A percentile compares a stretch with the other conserved stretches of the same genome.
Evolutionary conservation across 2,113 vertebrate species (phyloP).

Genomic region (Sus scrofa): DNA sequence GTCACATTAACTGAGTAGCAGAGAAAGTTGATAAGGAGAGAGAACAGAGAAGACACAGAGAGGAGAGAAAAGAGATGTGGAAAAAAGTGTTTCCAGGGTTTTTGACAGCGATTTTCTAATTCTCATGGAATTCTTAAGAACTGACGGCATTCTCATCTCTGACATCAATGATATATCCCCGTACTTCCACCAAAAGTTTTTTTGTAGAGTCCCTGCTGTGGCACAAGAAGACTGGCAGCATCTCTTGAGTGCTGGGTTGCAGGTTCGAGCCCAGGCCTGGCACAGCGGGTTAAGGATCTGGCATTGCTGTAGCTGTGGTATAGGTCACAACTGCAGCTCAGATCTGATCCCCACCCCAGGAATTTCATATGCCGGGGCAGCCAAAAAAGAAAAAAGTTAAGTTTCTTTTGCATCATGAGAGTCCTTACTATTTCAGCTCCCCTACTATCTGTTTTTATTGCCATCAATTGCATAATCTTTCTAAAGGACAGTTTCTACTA

Average conservation of each 20-base stretch:
- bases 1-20: background rate
- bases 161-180: background rate
- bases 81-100: background rate
- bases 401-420: background rate
- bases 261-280: too few relatives aligned
- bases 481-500: background rate
- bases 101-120: background rate
- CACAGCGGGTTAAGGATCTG: too few relatives aligned
- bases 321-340: too few relatives aligned
- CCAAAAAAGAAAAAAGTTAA: too few relatives aligned
- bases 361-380: too few relatives aligned
- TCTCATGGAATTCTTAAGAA: slow-evolving; percentile 7
- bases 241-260: too few relatives aligned
- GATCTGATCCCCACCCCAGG: too few relatives aligned
- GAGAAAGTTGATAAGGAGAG: background rate
- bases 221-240: too few relatives aligned
- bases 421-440: background rate
- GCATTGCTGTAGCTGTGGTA: too few relatives aligned
- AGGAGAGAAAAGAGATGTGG: background rate
- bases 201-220: background rate
- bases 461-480: background rate
- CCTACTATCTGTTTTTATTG: background rate
- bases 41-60: background rate
- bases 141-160: background rate
- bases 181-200: background rate